These are phyloP conservation scores for Stenopsyche tienmushanensis DNA, from an alignment of 1,140 invertebrate genomes.

Conservation along the genomic window DNA sequence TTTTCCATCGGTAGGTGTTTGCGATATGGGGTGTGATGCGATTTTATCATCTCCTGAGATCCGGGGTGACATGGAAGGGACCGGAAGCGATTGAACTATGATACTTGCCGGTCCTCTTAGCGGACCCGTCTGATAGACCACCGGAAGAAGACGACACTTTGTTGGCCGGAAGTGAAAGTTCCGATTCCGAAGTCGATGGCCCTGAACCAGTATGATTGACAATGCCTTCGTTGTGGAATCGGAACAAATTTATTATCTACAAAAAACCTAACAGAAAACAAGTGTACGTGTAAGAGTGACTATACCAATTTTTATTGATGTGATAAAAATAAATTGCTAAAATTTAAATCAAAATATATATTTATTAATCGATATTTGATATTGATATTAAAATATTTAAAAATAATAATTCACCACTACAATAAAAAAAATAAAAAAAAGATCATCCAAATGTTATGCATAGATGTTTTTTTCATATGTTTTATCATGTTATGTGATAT, in stretches of 20 bases:
- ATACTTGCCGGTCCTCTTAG: conserved; percentile 26
- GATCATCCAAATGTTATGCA: too few relatives aligned
- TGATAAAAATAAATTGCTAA: too few relatives aligned
- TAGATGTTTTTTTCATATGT: too few relatives aligned
- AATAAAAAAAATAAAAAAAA: too few relatives aligned
- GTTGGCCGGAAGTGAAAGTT: conserved; percentile 2
- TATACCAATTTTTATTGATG: too few relatives aligned
- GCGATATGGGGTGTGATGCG: conserved; percentile 67
- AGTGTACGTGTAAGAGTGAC: conserved; percentile 5
- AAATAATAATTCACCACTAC: too few relatives aligned
- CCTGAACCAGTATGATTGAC: conserved; percentile 22
- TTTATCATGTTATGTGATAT: too few relatives aligned
- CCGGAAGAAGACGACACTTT: conserved; percentile 26
- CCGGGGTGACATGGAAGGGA: conserved; percentile 70
- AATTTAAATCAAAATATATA: too few relatives aligned
- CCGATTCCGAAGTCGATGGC: conserved; percentile 1
- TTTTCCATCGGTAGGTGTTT: conserved; percentile 64
- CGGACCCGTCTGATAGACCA: conserved; percentile 25
- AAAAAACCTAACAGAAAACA: not conserved
- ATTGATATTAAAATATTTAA: too few relatives aligned
- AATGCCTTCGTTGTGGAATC: not conserved
- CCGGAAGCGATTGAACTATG: conserved; percentile 56
- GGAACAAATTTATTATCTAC: not conserved
- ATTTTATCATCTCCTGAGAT: conserved; percentile 66
- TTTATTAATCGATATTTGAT: too few relatives aligned